Evolutionary conservation across 2,113 vertebrate species (phyloP).

Genomic region (Centropus bengalensis): DNA sequence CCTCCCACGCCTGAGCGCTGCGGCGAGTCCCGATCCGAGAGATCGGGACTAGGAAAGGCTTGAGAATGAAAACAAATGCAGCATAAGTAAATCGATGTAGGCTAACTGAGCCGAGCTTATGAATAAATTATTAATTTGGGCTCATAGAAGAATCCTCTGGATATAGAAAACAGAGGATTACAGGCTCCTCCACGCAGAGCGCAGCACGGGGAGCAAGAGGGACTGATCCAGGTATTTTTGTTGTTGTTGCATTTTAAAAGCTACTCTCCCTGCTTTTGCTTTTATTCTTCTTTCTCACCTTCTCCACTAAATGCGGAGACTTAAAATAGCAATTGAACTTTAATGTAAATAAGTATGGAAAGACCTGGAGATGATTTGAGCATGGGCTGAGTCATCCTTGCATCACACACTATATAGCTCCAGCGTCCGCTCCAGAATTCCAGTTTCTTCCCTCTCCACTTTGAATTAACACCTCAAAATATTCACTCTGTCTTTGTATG

Average conservation of each 20-base stretch:
- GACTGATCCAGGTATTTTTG: conserved; percentile 35
- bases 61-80: conserved; percentile 61
- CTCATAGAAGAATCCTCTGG: conserved; percentile 46
- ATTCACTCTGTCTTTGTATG: background rate
- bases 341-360: conserved; percentile 36
- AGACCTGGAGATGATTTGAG: conserved; percentile 4
- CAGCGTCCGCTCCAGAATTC: background rate
- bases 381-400: conserved; percentile 79
- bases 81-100: conserved; percentile 62
- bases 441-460: background rate
- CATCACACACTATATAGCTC: background rate
- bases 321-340: conserved; percentile 63
- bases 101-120: conserved; percentile 47
- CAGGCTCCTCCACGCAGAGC: conserved; percentile 18
- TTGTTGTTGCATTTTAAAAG: background rate
- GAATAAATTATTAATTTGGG: conserved; percentile 70
- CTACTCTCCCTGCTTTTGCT: background rate
- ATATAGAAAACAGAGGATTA: conserved; percentile 17
- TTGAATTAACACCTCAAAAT: background rate
- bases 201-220: background rate
- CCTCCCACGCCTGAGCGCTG: conserved; percentile 24
- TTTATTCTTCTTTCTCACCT: background rate
- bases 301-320: background rate
- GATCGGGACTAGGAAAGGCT: background rate
- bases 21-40: background rate